These are phyloP conservation scores for Eupithecia vulgata DNA, from an alignment of 2,888 invertebrate species.

Conservation along the genomic window DNA sequence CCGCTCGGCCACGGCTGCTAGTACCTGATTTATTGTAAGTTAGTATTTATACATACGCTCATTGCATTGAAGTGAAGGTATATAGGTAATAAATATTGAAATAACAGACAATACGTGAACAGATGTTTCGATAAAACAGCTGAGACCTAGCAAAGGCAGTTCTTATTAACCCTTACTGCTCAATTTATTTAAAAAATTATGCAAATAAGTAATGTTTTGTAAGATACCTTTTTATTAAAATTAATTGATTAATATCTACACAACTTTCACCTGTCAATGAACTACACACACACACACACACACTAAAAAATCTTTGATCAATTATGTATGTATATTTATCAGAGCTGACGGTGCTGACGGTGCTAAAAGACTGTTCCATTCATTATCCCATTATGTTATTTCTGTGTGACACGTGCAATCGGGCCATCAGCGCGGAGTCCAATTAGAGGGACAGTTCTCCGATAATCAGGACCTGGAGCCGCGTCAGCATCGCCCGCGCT, in stretches of 20 bases:
- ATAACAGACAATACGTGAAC: background rate
- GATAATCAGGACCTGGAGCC: background rate
- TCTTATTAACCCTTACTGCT: background rate
- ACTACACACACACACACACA: background rate
- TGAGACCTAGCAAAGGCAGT: background rate
- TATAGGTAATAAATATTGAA: no score
- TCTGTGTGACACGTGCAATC: background rate
- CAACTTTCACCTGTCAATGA: background rate
- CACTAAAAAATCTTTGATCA: background rate
- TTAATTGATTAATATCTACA: background rate
- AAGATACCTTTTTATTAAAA: no score
- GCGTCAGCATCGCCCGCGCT: background rate
- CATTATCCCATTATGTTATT: background rate
- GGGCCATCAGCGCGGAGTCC: background rate
- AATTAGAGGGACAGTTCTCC: constrained; percentile 1
- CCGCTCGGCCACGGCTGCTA: constrained; percentile 92
- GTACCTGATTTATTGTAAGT: background rate
- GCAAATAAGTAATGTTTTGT: background rate
- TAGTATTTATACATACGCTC: background rate
- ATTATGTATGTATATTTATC: background rate
- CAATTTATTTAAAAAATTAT: background rate
- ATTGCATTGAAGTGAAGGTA: background rate
- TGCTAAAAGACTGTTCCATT: background rate
- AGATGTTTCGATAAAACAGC: background rate
- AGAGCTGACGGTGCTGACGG: background rate